Evolutionary conservation across 2,797 vertebrate genomes (phyloP), one percentile per base, ranked within the genome.

Genomic region (Bovichtus variegatus): DNA sequence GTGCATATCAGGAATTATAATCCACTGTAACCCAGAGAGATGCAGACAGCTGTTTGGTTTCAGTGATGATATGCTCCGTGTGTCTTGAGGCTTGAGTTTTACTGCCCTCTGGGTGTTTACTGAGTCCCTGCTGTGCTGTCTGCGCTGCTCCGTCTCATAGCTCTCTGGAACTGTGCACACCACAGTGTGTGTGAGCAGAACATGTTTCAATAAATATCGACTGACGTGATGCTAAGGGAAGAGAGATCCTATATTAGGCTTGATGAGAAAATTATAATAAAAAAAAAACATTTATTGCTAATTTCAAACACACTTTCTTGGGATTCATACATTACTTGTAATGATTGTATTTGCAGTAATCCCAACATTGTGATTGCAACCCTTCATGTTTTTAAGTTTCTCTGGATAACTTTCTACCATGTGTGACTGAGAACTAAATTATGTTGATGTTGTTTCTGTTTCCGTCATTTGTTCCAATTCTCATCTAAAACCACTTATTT

Each of bases 41-140:
- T 58, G 50, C 3, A 44, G 67, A 81, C 84, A 85, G 88, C 87
- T 87, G 87, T 80, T 81, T 83, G 85, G 81, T 78, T 76, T 82
- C 76, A 73, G 21, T 79, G 79, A 79, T 63, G 11, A 57, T 64
- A 59, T 40, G 19, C 61, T 78, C 38, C 25, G 31, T 31, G 41
- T 44, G 80, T 86, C 73, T 46, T 64, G 54, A 83, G 76, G 79
- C 46, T 43, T 9, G 63, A 67, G 54, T 85, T 85, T 78, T 81
- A 86, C 76, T 70, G 82, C 44, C 67, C 82, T 83, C 50, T 59
- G 46, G 50, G 87, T 84, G 88, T 87, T 87, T 86, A 87, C 74
- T 63, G 84, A 81, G 72, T 73, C 70, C 88, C 85, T 60, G 74
- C 74, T 85, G 81, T 38, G 71, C 74, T 41, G 87, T 88, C 84